Base-by-base conservation (phyloP, 2,113 vertebrate species). In the Macquaria ambigua region DNA sequence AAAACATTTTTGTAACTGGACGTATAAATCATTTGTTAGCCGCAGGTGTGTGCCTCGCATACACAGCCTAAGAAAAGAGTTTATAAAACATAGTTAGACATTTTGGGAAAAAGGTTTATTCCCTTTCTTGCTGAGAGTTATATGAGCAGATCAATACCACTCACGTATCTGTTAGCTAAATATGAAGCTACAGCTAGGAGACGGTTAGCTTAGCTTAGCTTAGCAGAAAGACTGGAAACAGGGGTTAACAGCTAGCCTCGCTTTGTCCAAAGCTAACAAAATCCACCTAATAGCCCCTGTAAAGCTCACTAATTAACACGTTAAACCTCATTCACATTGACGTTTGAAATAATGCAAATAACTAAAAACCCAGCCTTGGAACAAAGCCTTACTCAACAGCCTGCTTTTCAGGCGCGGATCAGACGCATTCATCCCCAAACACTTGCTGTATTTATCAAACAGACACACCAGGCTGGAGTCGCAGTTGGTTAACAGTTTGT, bases 1-100 rank as follows among this genome's bases (percentile, higher is more conserved):
- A 89, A 34, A 92, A 84, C 71, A 48, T 89, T 92, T 89, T 84
- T 85, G 61, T 89, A 80, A 82, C 68, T 68, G 73, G 61, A 82
- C 73, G 71, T 66, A 66, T 71, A 50, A 86, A 79, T 80, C 56
- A 79, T 84, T 77, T 83, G 89, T 90, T 50, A 81, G 80, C 77
- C 11, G 48, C 68, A 80, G 75, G 71, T 72, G 85, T 85, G 78
- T 67, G 68, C 25, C n/a, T 70, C 6, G 1, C 23, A 11, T 41
- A 46, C 62, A n/a, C 68, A 72, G 59, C 34, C 61, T 46, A 7
- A 66, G 25, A 53, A 77, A 79, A 70, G 46, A 43, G 43, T 43
- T 43, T 43, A 43, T 67, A 82, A 72, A 69, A 31, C 68, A 85
- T 16, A 64, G 59, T 48, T 66, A 15, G 43, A 84, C 55, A 64